A percentile compares a stretch with the other conserved stretches of the same genome.
phyloP scores from a whole-genome alignment of 2,113 vertebrate genomes.

The Semicossyphus pulcher region DNA sequence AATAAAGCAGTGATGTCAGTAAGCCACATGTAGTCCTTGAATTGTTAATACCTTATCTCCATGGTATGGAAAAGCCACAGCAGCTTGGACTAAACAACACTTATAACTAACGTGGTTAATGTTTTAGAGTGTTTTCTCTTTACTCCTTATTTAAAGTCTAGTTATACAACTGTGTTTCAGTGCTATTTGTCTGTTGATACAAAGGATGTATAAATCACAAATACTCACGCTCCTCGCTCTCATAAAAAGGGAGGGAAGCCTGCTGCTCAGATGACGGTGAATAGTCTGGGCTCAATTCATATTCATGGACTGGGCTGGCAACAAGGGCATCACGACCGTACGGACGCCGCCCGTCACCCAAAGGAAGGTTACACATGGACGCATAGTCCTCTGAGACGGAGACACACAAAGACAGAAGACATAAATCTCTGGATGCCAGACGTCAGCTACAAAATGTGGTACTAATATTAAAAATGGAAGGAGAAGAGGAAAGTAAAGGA shows the following conservation, averaged over 20 bases:
- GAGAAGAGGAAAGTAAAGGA: no score
- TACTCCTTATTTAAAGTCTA: no score
- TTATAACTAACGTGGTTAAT: no score
- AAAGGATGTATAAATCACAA: background rate
- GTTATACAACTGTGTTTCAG: no score
- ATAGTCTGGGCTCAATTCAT: constrained; percentile 70
- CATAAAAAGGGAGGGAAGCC: constrained; percentile 83
- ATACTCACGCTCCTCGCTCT: constrained; percentile 89
- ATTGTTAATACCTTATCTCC: no score
- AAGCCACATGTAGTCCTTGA: no score
- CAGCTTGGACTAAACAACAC: no score
- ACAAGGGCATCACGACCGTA: constrained; percentile 92
- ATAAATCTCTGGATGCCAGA: background rate
- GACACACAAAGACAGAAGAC: background rate
- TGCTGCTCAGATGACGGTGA: constrained; percentile 53
- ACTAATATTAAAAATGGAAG: background rate
- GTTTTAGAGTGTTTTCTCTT: no score
- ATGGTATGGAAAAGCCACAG: no score
- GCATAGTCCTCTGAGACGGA: constrained; percentile 88
- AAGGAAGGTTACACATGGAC: constrained; percentile 91
- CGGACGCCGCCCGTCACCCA: constrained; percentile 79
- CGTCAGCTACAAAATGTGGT: background rate
- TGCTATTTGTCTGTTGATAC: background rate
- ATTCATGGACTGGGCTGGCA: constrained; percentile 80
- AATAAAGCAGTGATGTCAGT: no score